Evolutionary conservation across 2,888 invertebrate genomes (phyloP), one percentile per base, ranked within the genome.

Genomic region (Oligia latruncula): DNA sequence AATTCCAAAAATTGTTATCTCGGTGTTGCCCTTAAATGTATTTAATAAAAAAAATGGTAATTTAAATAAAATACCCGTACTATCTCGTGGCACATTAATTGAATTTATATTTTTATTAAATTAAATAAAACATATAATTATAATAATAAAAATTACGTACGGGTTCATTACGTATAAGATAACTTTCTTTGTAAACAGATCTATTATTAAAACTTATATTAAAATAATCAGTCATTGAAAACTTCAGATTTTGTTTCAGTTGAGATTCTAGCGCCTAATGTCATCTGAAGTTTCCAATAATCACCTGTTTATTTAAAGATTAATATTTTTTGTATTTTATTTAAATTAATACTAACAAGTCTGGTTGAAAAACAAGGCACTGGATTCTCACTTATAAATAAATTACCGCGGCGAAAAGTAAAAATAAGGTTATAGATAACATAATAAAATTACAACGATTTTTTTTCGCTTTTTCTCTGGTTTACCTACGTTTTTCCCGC

Each of bases 271-370:
- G 92, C 96, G 93, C 94, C 94, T 93, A 92, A 77, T 75, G 78
- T 79, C 85, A 95, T 96, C 96, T 96, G 95, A 97, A 96, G 94
- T 92, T 95, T 95, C 93, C 96, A 96, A 96, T 96, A 96, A 89
- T 87, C 76, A 72, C 68, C 86, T 90, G 90, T 82, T 87, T 90
- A 87, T 90, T 90, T 82, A 88, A 71, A 81, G 81, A 89, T 88
- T 89, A 89, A 96, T 95, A 89, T 92, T 90, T 91, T 90, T 90
- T 87, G 75, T 87, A 83, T 85, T 89, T 90, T 87, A 87, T 86
- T 89, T 86, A 84, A 86, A 87, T 89, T 89, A 88, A 87, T 86
- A 90, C 90, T 91, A 90, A 87, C 84, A 87, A 87, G 85, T 87
- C 86, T 82, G 80, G 74, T 84, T 80, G 75, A 81, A 77, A 87